Evolutionary conservation across 2,113 vertebrate genomes (phyloP), one percentile per base, ranked within the genome.

Genomic region (Toxotes chatareus): DNA sequence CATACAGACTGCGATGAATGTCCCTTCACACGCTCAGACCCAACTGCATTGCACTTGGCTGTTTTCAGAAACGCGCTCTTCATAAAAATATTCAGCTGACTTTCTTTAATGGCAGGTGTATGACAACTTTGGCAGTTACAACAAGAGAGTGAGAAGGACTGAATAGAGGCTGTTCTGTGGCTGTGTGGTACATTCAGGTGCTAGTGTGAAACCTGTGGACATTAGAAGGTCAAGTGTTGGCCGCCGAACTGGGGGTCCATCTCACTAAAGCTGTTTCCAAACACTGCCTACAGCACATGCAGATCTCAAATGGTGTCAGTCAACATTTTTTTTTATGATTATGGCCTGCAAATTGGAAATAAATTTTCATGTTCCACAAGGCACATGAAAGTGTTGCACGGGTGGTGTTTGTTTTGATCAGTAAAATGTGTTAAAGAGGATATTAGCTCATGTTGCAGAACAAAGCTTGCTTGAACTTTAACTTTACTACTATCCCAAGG

Each of bases 401-500:
- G 47, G 31, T 23, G 44, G 36, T 34, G 34, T 76, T 66, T 75
- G 57, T 62, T 73, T 73, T 61, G 19, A 55, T 53, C 13, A 7
- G 5, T 51, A 27, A 71, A 36, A 57, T 17, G 21, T 53, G 14
- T 62, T 51, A 23, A 72, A 53, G 46, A 61, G 44, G 63, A 73
- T 61, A 73, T 67, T 2, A 73, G 53, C 23, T 42, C 53, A 36
- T 61, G n/a, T 44, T 60, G 44, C 55, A 56, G 34, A 66, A 55
- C 23, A 13, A 32, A 51, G 65, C 66, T 57, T 60, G 4, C 11
- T 23, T 23, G 2, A 53, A 17, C 14, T 49, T 49, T 5, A 16
- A 17, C 1, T 17, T 19, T 53, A n/a, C 3, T 53, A 9, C n/a
- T 4, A 27, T 12, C n/a, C 2, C 8, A 12, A 27, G 5, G 56